phyloP scores from a whole-genome alignment of 2,113 vertebrate species.

The Edolisoma coerulescens region DNA sequence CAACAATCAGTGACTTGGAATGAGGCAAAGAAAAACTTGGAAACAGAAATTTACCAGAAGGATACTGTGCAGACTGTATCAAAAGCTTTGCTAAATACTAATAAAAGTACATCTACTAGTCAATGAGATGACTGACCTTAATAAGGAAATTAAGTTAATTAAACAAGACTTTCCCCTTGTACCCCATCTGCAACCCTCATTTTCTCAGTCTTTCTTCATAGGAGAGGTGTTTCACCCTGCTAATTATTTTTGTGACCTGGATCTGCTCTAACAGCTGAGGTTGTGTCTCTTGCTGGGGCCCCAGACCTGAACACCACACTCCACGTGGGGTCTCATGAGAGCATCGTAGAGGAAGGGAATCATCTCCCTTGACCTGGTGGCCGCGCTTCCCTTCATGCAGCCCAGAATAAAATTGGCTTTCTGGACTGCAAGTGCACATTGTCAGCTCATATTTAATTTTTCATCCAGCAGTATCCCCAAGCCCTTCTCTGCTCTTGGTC shows the following conservation, averaged over 20 bases:
- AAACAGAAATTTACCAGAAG: not conserved
- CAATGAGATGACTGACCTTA: not conserved
- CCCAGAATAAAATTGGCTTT: not conserved
- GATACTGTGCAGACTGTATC: not conserved
- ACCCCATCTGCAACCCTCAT: not conserved
- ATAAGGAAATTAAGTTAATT: not conserved
- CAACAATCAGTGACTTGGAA: not conserved
- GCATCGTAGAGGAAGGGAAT: not conserved
- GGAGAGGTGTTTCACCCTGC: not conserved
- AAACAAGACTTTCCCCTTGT: not conserved
- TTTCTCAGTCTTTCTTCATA: not conserved
- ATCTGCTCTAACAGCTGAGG: not conserved
- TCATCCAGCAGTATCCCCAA: not conserved
- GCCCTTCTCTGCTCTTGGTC: not conserved
- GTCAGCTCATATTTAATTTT: not conserved
- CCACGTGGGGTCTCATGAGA: not conserved
- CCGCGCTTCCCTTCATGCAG: rapidly evolving
- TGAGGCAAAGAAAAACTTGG: not conserved
- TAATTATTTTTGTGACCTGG: not conserved
- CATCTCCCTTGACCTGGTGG: not conserved
- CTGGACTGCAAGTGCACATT: not conserved
- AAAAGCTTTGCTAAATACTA: not conserved
- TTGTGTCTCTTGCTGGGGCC: not conserved
- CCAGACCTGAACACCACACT: no score
- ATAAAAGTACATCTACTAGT: not conserved